Conservation (phyloP, 2,113 vertebrate genomes). For the Amblyornis subalaris region DNA sequence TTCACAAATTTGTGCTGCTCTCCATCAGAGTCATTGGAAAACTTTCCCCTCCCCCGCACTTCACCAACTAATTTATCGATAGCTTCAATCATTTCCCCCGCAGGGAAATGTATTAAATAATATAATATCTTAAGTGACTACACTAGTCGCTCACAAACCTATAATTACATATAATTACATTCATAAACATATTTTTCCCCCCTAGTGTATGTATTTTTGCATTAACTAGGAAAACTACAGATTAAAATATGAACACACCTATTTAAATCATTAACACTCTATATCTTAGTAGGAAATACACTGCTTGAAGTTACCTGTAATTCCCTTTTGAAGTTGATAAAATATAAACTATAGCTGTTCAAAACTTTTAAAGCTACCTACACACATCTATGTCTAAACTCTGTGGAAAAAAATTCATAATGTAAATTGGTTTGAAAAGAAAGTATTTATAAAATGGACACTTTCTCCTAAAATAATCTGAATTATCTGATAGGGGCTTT, state of each 20-base stretch:
- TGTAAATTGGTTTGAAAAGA: background rate
- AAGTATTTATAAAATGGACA: background rate
- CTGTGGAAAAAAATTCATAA: background rate
- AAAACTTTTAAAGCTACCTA: background rate
- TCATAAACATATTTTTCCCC: background rate
- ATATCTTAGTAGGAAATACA: background rate
- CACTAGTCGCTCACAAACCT: background rate
- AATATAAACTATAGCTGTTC: background rate
- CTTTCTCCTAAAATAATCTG: background rate
- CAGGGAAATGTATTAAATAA: background rate
- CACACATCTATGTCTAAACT: background rate
- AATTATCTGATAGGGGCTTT: background rate
- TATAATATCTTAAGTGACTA: background rate
- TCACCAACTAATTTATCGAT: background rate
- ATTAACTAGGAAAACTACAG: background rate
- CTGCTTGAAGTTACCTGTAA: background rate
- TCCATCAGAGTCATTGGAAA: background rate
- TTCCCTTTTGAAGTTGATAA: background rate
- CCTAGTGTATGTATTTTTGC: background rate
- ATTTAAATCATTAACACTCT: background rate
- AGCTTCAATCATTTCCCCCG: background rate
- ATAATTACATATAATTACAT: background rate
- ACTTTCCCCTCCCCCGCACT: background rate
- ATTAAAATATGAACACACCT: background rate
- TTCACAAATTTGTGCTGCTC: background rate